phyloP scores from a whole-genome alignment of 2,888 invertebrate genomes.

The Ophioninae sp. region DNA sequence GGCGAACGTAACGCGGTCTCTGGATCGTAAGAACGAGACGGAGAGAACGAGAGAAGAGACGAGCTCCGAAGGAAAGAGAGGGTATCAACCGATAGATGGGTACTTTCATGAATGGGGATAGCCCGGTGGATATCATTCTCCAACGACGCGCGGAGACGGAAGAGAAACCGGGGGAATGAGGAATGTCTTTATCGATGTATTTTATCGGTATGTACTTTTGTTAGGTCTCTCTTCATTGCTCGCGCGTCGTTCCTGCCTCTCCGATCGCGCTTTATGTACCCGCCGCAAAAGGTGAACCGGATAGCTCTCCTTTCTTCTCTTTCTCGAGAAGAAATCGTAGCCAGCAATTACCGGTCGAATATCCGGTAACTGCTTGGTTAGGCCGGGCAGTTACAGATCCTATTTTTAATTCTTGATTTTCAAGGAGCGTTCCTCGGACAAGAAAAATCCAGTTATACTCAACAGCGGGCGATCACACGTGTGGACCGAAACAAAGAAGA shows the following conservation, averaged over 20 bases:
- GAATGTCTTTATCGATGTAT: slow-evolving; percentile 65
- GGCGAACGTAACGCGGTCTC: slow-evolving; percentile 33
- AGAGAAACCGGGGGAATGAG: slow-evolving; percentile 57
- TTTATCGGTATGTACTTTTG: slow-evolving; percentile 62
- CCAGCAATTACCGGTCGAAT: neutral
- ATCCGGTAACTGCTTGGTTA: neutral
- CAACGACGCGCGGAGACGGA: slow-evolving; percentile 18
- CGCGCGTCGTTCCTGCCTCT: slow-evolving; percentile 26
- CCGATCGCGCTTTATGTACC: slow-evolving; percentile 10
- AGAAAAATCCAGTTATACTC: neutral
- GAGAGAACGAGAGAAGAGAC: slow-evolving; percentile 21
- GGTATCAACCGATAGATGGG: slow-evolving; percentile 58
- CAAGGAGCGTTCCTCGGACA: neutral
- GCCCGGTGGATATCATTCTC: slow-evolving; percentile 46
- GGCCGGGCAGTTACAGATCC: neutral
- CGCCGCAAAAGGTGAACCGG: slow-evolving; percentile 35
- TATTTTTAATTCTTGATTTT: neutral
- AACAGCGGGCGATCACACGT: slow-evolving; percentile 8
- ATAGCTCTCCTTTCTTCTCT: slow-evolving; percentile 50
- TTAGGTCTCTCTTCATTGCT: slow-evolving; percentile 38
- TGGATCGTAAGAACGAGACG: neutral
- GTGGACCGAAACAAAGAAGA: slow-evolving; percentile 36
- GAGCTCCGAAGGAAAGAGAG: slow-evolving; percentile 54
- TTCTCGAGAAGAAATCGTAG: slow-evolving; percentile 10
- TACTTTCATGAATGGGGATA: slow-evolving; percentile 51